These are phyloP conservation scores for Corythucha ciliata DNA, from an alignment of 2,888 invertebrate genomes.

Conservation along the genomic window DNA sequence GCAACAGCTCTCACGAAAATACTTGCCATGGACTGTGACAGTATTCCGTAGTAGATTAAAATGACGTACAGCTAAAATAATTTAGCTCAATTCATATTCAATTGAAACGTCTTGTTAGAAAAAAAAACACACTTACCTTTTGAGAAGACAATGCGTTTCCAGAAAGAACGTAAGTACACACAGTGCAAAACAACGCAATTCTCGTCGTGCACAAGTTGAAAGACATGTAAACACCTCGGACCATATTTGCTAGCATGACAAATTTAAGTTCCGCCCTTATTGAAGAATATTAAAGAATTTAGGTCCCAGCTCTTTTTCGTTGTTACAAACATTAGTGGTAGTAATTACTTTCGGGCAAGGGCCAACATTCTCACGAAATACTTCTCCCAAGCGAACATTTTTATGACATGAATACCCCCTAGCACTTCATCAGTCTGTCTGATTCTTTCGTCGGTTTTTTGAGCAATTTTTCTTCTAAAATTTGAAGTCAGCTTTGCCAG, in stretches of 20 bases:
- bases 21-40: slow-evolving; percentile 40
- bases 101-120: background rate
- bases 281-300: no score
- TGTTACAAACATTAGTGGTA: no score
- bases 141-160: slow-evolving; percentile 30
- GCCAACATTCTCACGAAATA: slow-evolving; percentile 62
- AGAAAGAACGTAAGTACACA: slow-evolving; percentile 48
- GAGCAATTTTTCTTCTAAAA: slow-evolving; percentile 68
- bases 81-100: background rate
- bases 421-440: slow-evolving; percentile 92
- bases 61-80: slow-evolving; percentile 33
- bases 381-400: slow-evolving; percentile 80
- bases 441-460: slow-evolving; percentile 79
- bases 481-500: slow-evolving; percentile 43
- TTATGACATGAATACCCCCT: slow-evolving; percentile 81
- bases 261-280: slow-evolving; percentile 45
- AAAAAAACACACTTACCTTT: slow-evolving; percentile 24
- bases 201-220: slow-evolving; percentile 61
- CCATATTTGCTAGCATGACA: slow-evolving; percentile 52
- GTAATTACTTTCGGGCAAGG: slow-evolving; percentile 54
- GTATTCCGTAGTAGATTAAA: slow-evolving; percentile 43
- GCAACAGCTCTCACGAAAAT: slow-evolving; percentile 50
- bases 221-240: slow-evolving; percentile 48
- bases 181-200: slow-evolving; percentile 60
- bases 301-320: no score